Percentiles rank a stretch among this genome's conserved stretches.
phyloP scores from a whole-genome alignment of 2,797 vertebrate species.

The Nyctalus aviator region DNA sequence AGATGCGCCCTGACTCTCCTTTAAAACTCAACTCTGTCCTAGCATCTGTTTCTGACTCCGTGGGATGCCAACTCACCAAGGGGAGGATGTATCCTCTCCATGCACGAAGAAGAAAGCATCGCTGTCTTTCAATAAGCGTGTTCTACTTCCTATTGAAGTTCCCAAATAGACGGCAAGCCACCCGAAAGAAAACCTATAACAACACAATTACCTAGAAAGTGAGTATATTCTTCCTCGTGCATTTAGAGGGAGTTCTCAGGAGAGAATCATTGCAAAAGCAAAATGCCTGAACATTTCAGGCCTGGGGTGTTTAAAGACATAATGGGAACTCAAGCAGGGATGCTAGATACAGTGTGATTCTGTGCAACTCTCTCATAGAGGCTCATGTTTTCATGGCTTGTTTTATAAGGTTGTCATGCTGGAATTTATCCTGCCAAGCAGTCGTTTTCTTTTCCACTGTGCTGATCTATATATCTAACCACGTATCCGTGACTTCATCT shows the following conservation, averaged over 20 bases:
- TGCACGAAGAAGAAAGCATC: background rate
- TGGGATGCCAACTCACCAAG: background rate
- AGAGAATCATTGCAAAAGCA: slow-evolving; percentile 54
- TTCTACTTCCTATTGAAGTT: slow-evolving; percentile 46
- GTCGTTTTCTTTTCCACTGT: background rate
- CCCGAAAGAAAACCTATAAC: slow-evolving; percentile 59
- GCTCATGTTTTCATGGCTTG: slow-evolving; percentile 22
- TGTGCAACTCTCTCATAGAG: background rate
- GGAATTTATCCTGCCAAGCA: slow-evolving; percentile 61
- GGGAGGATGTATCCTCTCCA: background rate
- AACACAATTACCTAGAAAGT: slow-evolving; percentile 69
- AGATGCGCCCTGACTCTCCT: background rate
- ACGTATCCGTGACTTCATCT: background rate
- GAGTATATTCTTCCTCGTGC: slow-evolving; percentile 45
- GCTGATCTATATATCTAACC: slow-evolving; percentile 7
- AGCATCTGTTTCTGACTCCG: background rate
- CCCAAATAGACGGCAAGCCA: slow-evolving; percentile 47
- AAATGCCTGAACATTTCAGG: slow-evolving; percentile 54
- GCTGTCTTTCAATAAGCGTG: background rate
- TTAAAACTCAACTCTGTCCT: background rate
- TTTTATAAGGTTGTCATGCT: slow-evolving; percentile 60
- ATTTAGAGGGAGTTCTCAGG: slow-evolving; percentile 47
- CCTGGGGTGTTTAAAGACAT: slow-evolving; percentile 3
- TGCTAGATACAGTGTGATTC: background rate
- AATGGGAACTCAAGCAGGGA: slow-evolving; percentile 58